Evolutionary conservation across 2,797 vertebrate genomes (phyloP), one percentile per base, ranked within the genome.

Genomic region (Myotis planiceps): DNA sequence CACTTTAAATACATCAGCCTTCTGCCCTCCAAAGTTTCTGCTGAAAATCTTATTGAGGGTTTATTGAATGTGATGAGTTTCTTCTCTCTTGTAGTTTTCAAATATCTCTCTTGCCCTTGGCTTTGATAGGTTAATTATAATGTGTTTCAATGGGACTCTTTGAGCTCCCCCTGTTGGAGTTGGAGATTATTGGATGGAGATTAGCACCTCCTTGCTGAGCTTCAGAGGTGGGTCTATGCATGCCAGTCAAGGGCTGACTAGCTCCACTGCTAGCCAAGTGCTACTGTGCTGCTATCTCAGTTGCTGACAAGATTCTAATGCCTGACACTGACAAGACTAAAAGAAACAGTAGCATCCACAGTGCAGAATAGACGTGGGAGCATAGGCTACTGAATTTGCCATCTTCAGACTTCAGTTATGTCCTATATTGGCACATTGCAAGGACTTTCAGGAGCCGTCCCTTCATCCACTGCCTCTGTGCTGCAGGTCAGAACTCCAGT

Each of bases 281-380:
- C 3, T 39, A 3, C 29, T 4, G 3, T 66, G 34, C 9, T 21
- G 16, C 32, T 76, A 0, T 15, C 5, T 37, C 1, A 0, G 13
- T 66, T 68, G 87, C 39, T 53, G 34, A n/a, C 4, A 39, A 37
- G 15, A 6, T 51, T 66, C 76, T 72, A 8, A 53, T 29, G 7
- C 15, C 19, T n/a, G 8, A 75, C 1, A 1, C 15, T 66, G 25
- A 63, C 5, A 9, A 66, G 23, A 4, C 8, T 34, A 32, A 58
- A 75, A 68, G 18, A 34, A 55, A 9, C 13, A 29, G 2, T 34
- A 58, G 37, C 9, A 10, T 6, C 25, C 5, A 4, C 4, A 19
- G 5, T 75, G n/a, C 12, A 60, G 47, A 45, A 29, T 23, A 69
- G 8, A 47, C 23, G 42, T 34, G 27, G 25, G 42, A 25, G 3